Conservation (phyloP, 2,113 vertebrate species). For the Lipophrys pholis region DNA sequence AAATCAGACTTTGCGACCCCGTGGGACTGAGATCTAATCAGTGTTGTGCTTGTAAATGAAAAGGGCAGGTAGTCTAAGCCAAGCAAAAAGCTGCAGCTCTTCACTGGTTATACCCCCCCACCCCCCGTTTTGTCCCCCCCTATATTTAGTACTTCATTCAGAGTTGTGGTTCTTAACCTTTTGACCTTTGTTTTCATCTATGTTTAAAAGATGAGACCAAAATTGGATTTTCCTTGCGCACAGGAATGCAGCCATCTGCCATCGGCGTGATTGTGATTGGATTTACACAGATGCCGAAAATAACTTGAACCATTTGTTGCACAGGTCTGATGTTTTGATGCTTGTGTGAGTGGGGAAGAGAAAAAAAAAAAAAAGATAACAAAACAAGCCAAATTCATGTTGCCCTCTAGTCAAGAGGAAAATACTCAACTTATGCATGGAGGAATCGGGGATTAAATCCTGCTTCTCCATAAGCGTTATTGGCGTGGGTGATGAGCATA, state of each 20-base stretch:
- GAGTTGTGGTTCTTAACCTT: slow-evolving; percentile 18
- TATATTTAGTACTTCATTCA: neutral
- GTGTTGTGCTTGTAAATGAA: slow-evolving; percentile 29
- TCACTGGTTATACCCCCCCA: too few species aligned
- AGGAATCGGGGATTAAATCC: slow-evolving; percentile 53
- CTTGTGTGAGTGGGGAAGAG: neutral
- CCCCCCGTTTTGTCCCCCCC: too few species aligned
- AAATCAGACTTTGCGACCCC: slow-evolving; percentile 51
- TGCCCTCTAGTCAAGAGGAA: slow-evolving; percentile 57
- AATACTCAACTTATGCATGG: slow-evolving; percentile 15
- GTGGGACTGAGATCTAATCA: slow-evolving; percentile 49
- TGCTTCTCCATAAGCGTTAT: slow-evolving; percentile 28
- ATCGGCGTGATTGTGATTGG: slow-evolving; percentile 26
- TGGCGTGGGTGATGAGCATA: slow-evolving; percentile 47
- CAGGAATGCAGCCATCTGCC: slow-evolving; percentile 46
- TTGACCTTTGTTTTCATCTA: slow-evolving; percentile 43
- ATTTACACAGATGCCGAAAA: slow-evolving; percentile 53
- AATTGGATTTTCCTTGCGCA: slow-evolving; percentile 52
- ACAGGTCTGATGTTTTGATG: slow-evolving; percentile 51
- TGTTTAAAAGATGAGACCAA: slow-evolving; percentile 21
- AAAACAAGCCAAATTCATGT: slow-evolving; percentile 45
- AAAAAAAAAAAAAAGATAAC: slow-evolving; percentile 14
- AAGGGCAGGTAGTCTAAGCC: neutral
- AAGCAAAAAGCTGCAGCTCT: neutral
- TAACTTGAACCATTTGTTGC: slow-evolving; percentile 54